Evolutionary conservation across 2,797 vertebrate genomes (phyloP).

Genomic region (Sebastes oblongus): DNA sequence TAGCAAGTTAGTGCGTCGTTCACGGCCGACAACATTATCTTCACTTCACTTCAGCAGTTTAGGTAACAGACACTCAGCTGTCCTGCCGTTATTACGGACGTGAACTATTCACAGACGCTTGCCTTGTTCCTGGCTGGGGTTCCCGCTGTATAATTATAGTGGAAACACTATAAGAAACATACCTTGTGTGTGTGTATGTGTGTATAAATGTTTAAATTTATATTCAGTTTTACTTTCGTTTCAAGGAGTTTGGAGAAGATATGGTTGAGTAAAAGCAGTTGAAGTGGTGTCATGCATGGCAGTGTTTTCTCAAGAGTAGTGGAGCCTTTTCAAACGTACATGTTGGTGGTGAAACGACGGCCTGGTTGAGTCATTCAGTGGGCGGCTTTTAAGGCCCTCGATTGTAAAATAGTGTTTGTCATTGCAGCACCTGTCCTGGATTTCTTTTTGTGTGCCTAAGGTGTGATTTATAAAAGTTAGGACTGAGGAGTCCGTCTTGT

Average conservation of each 20-base stretch:
- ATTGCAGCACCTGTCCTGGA: conserved; percentile 13
- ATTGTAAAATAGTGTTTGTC: conserved; percentile 19
- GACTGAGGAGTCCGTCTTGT: neutral
- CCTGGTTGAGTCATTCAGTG: conserved; percentile 29
- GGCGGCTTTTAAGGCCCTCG: neutral
- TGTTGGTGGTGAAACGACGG: neutral
- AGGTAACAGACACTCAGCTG: no score
- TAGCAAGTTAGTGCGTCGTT: no score
- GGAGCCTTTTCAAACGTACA: neutral
- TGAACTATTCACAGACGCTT: no score
- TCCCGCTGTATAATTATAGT: no score
- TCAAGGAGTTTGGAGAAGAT: neutral
- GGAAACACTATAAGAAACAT: no score
- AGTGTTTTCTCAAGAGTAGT: neutral
- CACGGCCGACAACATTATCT: no score
- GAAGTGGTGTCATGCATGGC: neutral
- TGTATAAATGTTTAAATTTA: neutral
- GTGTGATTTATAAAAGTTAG: neutral
- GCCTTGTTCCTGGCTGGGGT: no score
- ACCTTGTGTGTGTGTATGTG: neutral
- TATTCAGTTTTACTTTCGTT: neutral
- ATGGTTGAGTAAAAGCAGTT: neutral
- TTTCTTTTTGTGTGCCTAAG: neutral
- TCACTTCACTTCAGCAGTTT: no score
- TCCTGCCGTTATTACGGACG: no score